Conservation (phyloP, 2,888 invertebrate genomes). For the Phymatocera aterrima region DNA sequence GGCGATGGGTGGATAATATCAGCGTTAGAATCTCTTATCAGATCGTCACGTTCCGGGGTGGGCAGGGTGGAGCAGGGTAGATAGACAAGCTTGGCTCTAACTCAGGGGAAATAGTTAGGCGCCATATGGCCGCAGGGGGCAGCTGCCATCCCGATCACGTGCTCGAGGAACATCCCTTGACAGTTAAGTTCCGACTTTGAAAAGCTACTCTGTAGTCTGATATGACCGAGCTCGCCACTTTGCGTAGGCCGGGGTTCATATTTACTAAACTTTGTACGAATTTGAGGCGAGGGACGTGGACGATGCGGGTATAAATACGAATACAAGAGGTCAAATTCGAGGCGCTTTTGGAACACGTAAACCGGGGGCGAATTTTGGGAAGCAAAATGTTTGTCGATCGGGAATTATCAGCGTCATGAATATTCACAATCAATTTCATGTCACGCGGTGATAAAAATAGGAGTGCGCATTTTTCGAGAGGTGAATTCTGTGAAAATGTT, state of each 20-base stretch:
- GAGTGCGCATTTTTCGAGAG: background rate
- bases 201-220: background rate
- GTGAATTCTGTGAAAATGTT: background rate
- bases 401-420: too few species aligned
- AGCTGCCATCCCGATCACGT: constrained; percentile 56
- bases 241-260: too few species aligned
- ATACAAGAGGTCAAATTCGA: too few species aligned
- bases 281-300: too few species aligned
- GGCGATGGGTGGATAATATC: background rate
- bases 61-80: background rate
- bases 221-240: constrained; percentile 8
- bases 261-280: too few species aligned
- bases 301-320: too few species aligned
- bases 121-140: constrained; percentile 69
- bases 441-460: too few species aligned
- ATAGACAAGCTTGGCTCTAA: background rate
- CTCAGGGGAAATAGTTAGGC: background rate
- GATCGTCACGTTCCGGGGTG: background rate
- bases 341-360: too few species aligned
- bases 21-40: constrained; percentile 33
- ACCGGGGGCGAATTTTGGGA: too few species aligned
- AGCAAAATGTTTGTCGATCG: too few species aligned
- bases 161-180: constrained; percentile 52
- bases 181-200: constrained; percentile 17
- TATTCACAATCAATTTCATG: too few species aligned